Conservation (phyloP, 2,797 vertebrate species). For the Sebastes steindachneri region DNA sequence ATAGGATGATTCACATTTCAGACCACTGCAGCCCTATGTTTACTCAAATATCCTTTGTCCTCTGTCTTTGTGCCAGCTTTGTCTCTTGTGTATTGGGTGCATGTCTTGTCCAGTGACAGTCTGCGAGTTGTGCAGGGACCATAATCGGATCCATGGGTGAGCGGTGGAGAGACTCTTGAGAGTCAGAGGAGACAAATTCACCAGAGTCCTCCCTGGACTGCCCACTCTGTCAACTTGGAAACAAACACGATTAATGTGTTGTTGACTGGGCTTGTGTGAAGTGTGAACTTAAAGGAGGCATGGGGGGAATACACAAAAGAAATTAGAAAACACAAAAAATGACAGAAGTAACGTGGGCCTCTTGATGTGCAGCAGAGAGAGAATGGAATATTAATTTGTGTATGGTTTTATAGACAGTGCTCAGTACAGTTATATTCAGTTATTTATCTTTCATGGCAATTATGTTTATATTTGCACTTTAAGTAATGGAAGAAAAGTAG, state of each 20-base stretch:
- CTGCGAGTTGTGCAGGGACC: constrained; percentile 13
- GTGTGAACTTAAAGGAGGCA: constrained; percentile 16
- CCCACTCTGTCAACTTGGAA: constrained; percentile 35
- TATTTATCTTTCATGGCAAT: neutral
- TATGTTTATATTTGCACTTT: neutral
- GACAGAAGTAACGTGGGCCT: neutral
- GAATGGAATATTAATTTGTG: neutral
- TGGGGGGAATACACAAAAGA: constrained; percentile 22
- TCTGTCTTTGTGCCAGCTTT: constrained; percentile 54
- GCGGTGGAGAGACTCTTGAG: constrained; percentile 34
- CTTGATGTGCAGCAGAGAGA: neutral
- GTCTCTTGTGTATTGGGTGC: constrained; percentile 27
- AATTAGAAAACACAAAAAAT: neutral
- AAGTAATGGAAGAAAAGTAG: neutral
- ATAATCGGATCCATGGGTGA: constrained; percentile 41
- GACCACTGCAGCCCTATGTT: constrained; percentile 9
- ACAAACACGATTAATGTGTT: constrained; percentile 62
- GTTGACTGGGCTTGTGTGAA: constrained; percentile 24
- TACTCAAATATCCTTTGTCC: constrained; percentile 35
- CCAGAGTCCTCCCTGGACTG: constrained; percentile 14
- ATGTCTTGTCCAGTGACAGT: constrained; percentile 6
- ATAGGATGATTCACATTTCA: constrained; percentile 51
- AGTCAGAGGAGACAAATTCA: constrained; percentile 52
- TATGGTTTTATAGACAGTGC: neutral
- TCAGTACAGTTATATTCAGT: neutral